Percentiles rank a stretch among this genome's conserved stretches.
phyloP scores from a whole-genome alignment of 1,140 invertebrate genomes.

The Hydropsyche tenuis region DNA sequence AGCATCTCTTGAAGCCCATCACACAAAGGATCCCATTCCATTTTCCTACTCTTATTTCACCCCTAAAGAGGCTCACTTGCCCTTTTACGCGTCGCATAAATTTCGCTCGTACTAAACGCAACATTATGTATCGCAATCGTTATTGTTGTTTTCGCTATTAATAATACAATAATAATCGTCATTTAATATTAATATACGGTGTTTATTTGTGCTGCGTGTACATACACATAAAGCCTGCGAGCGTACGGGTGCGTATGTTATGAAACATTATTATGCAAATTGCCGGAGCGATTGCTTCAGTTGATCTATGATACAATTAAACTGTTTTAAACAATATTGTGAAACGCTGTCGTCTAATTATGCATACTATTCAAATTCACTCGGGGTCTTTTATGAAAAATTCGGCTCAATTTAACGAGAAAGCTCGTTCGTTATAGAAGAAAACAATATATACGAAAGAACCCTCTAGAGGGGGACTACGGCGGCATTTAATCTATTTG shows the following conservation, averaged over 20 bases:
- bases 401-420: not conserved
- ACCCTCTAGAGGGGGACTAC: no score
- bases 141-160: not conserved
- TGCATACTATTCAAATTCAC: not conserved
- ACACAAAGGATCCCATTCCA: not conserved
- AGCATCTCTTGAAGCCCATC: no score
- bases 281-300: not conserved
- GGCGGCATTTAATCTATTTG: constrained; percentile 8
- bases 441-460: no score
- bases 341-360: not conserved
- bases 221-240: not conserved
- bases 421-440: not conserved
- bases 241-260: not conserved
- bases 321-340: not conserved
- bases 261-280: constrained; percentile 13
- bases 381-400: not conserved
- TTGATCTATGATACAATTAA: not conserved
- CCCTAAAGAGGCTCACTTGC: not conserved
- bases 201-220: not conserved
- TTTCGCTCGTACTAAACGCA: not conserved
- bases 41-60: constrained; percentile 4
- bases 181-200: not conserved
- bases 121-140: not conserved
- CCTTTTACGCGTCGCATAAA: constrained; percentile 2
- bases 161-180: constrained; percentile 1